phyloP scores from a whole-genome alignment of 2,113 vertebrate species.

The Callorhinus ursinus region DNA sequence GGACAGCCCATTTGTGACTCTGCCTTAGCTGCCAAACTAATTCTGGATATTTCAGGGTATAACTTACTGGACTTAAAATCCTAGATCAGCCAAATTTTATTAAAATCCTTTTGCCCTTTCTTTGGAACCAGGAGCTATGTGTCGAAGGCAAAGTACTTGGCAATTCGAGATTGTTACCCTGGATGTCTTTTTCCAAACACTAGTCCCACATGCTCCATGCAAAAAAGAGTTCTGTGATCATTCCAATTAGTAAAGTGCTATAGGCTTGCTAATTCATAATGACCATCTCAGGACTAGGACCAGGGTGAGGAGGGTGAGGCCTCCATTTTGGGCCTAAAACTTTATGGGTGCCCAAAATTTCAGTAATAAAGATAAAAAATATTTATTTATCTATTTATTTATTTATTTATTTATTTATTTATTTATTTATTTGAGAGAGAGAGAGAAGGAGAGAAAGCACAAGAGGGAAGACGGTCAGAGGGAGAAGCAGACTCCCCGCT shows the following conservation, averaged over 20 bases:
- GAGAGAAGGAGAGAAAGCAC: too few relatives aligned
- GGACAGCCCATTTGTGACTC: not conserved
- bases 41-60: not conserved
- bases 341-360: not conserved
- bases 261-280: not conserved
- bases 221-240: not conserved
- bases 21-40: not conserved
- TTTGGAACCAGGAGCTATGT: not conserved
- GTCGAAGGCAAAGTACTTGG: not conserved
- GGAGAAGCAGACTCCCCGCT: too few relatives aligned
- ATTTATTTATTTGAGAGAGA: too few relatives aligned
- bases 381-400: not conserved
- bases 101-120: not conserved
- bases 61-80: not conserved
- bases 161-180: not conserved
- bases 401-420: too few relatives aligned
- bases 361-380: not conserved
- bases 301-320: not conserved
- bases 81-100: not conserved
- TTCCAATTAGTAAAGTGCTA: not conserved
- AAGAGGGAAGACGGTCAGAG: too few relatives aligned
- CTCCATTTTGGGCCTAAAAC: not conserved
- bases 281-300: not conserved
- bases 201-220: not conserved
- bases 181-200: not conserved